phyloP scores from a whole-genome alignment of 2,888 invertebrate species.

The Kryphioiulus occultus region DNA sequence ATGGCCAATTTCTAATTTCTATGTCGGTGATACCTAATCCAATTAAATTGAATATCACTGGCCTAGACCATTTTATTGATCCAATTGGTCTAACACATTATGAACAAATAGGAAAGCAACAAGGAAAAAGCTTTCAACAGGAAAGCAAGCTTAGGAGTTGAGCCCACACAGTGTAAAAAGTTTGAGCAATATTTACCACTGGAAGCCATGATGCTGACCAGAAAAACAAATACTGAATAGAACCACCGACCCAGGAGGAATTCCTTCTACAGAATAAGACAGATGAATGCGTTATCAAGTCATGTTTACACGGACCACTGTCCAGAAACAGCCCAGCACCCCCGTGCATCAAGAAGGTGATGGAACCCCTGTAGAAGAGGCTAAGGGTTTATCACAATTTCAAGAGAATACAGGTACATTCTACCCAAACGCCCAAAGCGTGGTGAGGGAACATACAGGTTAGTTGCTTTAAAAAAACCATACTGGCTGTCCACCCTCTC shows the following conservation, averaged over 20 bases:
- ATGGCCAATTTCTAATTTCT: no score
- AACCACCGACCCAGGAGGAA: slow-evolving; percentile 1
- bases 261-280: not conserved
- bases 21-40: no score
- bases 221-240: no score
- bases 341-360: not conserved
- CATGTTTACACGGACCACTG: not conserved
- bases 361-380: slow-evolving; percentile 4
- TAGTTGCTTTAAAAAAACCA: not conserved
- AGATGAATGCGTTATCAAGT: not conserved
- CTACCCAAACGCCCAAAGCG: slow-evolving; percentile 23
- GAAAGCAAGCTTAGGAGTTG: no score
- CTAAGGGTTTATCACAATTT: not conserved
- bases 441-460: slow-evolving; percentile 16
- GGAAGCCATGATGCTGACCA: no score
- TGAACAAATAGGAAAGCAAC: no score
- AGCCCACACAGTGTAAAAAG: no score
- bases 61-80: no score
- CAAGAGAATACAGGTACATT: slow-evolving; percentile 8
- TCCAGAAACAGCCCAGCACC: not conserved
- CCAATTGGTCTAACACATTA: no score
- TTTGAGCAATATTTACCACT: no score
- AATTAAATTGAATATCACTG: no score
- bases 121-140: no score
- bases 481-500: slow-evolving; percentile 1